phyloP scores from a whole-genome alignment of 35 echinoderm and acorn worm species.

The Apostichopus japonicus region DNA sequence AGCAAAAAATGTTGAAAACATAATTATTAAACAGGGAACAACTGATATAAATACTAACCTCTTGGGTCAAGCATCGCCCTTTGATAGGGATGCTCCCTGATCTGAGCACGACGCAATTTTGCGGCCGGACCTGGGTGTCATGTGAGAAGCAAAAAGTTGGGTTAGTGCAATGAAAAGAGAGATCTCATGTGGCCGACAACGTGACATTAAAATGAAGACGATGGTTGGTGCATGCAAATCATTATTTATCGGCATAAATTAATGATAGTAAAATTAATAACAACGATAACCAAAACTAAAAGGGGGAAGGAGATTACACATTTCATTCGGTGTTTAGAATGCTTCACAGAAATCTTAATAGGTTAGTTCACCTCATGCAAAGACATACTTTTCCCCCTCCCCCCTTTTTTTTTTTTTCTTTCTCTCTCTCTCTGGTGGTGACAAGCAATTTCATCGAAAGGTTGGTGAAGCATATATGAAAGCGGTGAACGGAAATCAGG shows the following conservation, averaged over 20 bases:
- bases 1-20: neutral
- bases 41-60: slow-evolving; percentile 69
- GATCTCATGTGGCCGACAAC: neutral
- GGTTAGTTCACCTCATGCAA: slow-evolving; percentile 52
- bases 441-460: too few species aligned
- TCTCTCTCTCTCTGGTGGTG: too few species aligned
- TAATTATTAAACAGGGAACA: neutral
- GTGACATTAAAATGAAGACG: slow-evolving; percentile 10
- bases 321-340: slow-evolving; percentile 39
- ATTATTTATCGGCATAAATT: slow-evolving; percentile 1
- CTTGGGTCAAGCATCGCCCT: slow-evolving; percentile 90
- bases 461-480: too few species aligned
- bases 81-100: slow-evolving; percentile 97
- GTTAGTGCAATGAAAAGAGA: slow-evolving; percentile 34
- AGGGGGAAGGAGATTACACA: neutral
- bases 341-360: neutral
- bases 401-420: too few species aligned
- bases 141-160: slow-evolving; percentile 59
- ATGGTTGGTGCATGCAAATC: slow-evolving; percentile 49
- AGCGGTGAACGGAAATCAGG: too few species aligned
- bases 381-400: neutral
- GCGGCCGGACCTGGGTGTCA: slow-evolving; percentile 75
- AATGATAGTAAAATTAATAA: neutral
- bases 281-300: neutral
- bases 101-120: slow-evolving; percentile 73